Base-by-base conservation (phyloP, 37 sponge, comb jelly and placozoan genomes). In the Ianthella basta region DNA sequence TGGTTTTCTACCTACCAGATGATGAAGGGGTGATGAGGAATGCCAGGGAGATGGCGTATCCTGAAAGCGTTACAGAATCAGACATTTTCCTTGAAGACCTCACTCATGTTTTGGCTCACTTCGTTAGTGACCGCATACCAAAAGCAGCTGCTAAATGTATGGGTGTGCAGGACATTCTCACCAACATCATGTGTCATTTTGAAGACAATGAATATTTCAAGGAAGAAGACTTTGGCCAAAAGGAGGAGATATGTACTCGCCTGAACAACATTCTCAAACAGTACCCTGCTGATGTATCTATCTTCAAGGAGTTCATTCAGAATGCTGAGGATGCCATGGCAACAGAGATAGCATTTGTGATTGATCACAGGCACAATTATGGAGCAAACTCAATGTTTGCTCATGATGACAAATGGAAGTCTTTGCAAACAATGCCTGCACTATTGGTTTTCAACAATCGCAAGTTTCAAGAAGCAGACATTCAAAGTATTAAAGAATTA, bases 311-410 rank as follows among this genome's bases (percentile, higher is more conserved):
- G 74, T 87, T 90, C 40, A 90, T 93, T 54, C 94, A 93, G 38
- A 90, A 93, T 85, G 94, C 94, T 33, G 94, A 93, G 57, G 94
- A 93, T 88, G 90, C 94, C 21, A 54, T 74, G 24, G 94, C 94
- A 56, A 85, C 86, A 34, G 91, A 90, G 30, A 85, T 93, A 25
- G 86, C 64, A 14, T 90, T 93, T 80, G 68, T 93, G 50, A 65
- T 93, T 20, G 94, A 93, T 41, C 80, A 84, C 35, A 41, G 90
- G 12, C 78, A 15, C 10, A 18, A 39, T 6, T 83, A 54, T 84
- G 80, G 67, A 74, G 87, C 86, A 12, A 32, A 44, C 15, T 55
- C 39, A 12, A 33, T 93, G 14, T 83, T 86, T 79, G 40, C 80
- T 27, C 20, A 60, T 14, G 56, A 84, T 32, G 16, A 34, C 32